These are phyloP conservation scores for Cyphomyrus plagiostoma DNA, from an alignment of 2,113 vertebrate species.

Conservation along the genomic window DNA sequence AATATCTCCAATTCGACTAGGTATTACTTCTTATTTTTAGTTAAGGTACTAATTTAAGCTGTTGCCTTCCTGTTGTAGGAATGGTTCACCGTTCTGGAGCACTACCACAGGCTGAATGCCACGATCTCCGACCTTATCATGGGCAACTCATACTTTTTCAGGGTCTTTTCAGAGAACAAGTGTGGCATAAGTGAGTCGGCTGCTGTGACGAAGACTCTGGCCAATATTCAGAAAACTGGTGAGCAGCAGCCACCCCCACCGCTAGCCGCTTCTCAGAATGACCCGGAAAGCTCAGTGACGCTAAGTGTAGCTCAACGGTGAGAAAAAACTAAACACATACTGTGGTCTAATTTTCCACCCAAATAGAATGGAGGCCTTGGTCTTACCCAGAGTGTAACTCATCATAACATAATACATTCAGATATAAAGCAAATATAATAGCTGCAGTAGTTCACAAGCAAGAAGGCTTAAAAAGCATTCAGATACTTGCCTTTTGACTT, in stretches of 20 bases:
- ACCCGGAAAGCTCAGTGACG: background rate
- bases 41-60: background rate
- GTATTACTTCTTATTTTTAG: background rate
- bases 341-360: background rate
- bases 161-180: constrained; percentile 80
- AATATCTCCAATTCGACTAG: background rate
- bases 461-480: background rate
- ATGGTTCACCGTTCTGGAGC: constrained; percentile 90
- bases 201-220: constrained; percentile 54
- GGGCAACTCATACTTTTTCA: constrained; percentile 87
- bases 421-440: background rate
- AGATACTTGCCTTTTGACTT: background rate
- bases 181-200: constrained; percentile 67
- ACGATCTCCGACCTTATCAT: constrained; percentile 91
- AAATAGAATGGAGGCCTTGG: background rate
- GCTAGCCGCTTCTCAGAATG: background rate
- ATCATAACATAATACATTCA: background rate
- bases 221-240: constrained; percentile 81
- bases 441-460: background rate
- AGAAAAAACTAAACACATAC: background rate
- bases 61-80: constrained; percentile 57
- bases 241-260: background rate
- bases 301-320: background rate
- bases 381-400: background rate
- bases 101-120: constrained; percentile 78